A percentile compares a stretch with the other conserved stretches of the same genome.
These are phyloP conservation scores for Laticauda laticaudata DNA, from an alignment of 2,113 vertebrate genomes.

Conservation along the genomic window DNA sequence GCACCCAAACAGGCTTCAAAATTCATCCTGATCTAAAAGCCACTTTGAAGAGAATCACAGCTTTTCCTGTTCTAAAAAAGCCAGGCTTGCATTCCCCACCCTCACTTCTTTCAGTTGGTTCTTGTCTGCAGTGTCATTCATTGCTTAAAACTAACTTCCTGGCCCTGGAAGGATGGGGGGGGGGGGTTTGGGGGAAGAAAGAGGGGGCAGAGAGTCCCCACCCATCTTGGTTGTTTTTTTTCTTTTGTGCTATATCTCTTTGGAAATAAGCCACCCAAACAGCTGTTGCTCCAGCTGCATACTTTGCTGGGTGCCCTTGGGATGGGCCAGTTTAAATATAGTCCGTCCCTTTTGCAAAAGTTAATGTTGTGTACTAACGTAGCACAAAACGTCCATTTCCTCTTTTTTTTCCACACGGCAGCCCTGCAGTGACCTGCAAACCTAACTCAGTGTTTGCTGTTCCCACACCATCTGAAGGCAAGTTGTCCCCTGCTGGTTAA, in stretches of 20 bases:
- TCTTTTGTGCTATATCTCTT: not conserved
- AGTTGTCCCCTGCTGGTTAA: too few relatives aligned
- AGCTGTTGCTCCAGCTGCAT: not conserved
- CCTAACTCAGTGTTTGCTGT: not conserved
- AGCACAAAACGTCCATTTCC: not conserved
- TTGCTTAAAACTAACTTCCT: not conserved
- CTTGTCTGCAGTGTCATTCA: not conserved
- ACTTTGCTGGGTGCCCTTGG: not conserved
- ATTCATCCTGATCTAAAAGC: not conserved
- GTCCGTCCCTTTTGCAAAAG: not conserved
- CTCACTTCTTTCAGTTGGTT: not conserved
- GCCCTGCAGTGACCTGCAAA: not conserved
- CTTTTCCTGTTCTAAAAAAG: not conserved
- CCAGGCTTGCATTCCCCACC: accelerated
- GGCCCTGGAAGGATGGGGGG: too few relatives aligned
- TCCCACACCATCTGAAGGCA: too few relatives aligned
- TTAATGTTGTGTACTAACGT: accelerated
- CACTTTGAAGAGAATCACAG: not conserved
- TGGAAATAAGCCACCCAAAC: not conserved
- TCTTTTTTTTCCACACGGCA: slow-evolving; percentile 8
- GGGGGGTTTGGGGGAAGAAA: too few relatives aligned
- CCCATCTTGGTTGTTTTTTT: not conserved
- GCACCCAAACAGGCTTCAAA: not conserved
- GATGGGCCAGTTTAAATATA: not conserved
- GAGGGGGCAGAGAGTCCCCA: not conserved